Evolutionary conservation across 2,113 vertebrate species (phyloP).

Genomic region (Bettongia penicillata): DNA sequence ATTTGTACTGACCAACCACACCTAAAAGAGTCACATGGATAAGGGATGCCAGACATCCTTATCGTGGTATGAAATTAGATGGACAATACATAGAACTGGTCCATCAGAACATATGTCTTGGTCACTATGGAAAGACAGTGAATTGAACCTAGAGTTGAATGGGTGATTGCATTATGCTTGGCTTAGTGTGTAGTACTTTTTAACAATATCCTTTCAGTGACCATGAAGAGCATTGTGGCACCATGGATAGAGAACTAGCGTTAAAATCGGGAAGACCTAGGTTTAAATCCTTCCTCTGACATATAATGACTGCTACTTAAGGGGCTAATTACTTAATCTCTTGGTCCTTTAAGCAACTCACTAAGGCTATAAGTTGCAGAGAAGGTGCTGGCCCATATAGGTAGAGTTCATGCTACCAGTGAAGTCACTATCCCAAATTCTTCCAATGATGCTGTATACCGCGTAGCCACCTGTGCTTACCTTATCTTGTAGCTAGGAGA

Average conservation of each 20-base stretch:
- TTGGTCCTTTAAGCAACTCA: background rate
- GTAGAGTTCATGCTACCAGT: too few species aligned
- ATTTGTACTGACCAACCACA: background rate
- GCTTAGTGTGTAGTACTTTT: background rate
- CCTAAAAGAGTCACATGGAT: background rate
- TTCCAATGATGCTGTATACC: too few species aligned
- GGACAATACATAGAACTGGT: background rate
- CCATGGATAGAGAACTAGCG: background rate
- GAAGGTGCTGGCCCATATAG: background rate
- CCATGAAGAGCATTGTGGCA: background rate
- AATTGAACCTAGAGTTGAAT: background rate
- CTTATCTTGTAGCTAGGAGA: too few species aligned
- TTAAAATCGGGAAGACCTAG: background rate
- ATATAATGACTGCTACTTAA: background rate
- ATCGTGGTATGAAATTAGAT: background rate
- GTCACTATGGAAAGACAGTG: background rate
- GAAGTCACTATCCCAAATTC: too few species aligned
- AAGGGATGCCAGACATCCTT: background rate
- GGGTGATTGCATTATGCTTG: background rate
- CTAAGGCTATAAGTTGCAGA: background rate
- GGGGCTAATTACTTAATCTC: background rate
- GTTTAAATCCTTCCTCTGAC: background rate
- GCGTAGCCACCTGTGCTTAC: too few species aligned
- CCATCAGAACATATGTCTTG: background rate
- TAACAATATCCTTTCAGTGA: background rate